Evolutionary conservation across 35 echinoderm and acorn worm genomes (phyloP), one percentile per base, ranked within the genome.

Genomic region (Acanthaster planci): DNA sequence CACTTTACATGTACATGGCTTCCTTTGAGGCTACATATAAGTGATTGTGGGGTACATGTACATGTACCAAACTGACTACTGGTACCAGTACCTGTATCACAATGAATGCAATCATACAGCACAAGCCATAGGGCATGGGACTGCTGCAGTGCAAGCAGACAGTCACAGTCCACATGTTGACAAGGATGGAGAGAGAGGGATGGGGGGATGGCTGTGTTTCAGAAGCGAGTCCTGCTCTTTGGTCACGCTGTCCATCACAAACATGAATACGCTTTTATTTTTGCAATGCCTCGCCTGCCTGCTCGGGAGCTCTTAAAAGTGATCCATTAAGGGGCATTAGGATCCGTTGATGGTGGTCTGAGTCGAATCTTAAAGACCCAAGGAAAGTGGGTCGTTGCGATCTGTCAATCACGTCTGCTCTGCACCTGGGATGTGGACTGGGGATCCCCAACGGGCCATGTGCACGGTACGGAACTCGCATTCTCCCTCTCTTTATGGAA

Each of bases 251-350:
- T 47, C 42, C 14, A 72, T 72, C 64, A 30, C 34, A 34, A 31
- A 72, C 26, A 72, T 72, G 64, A 72, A 29, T 72, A 72, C 34
- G 8, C 27, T 18, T 5, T 7, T 59, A 26, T 26, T 59, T 26
- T 59, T 26, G 19, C 27, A n/a, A n/a, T n/a, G 64, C 64, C 18
- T 26, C 23, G 34, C 12, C 4, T 6, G 19, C 64, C 22, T 72
- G 64, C 34, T 26, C 22, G 7, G 15, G 64, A 35, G 19, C 26
- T 34, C 34, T 72, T 72, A 14, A 72, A 26, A 14, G 64, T 31
- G 64, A 26, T 72, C 64, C 64, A 72, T 72, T 72, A 72, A 72
- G 64, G 23, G 64, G 64, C 26, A 26, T 72, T 72, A 72, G 64
- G 34, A 72, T 72, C 42, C 10, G 64, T 72, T 15, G 64, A 72